Evolutionary conservation across 2,888 invertebrate species (phyloP).

Genomic region (Hanleya hanleyi): DNA sequence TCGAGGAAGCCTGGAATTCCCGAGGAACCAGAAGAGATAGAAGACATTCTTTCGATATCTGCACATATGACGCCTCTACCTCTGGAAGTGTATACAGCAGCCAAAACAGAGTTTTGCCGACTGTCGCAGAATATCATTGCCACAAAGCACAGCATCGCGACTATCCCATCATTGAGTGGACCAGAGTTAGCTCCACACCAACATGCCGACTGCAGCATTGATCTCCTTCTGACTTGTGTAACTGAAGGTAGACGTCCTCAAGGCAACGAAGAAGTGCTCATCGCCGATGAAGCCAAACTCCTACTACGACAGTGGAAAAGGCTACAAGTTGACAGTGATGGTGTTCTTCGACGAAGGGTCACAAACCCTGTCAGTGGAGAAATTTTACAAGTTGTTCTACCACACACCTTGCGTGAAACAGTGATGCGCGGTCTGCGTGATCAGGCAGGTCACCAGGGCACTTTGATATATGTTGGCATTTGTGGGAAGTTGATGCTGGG

Average conservation of each 20-base stretch:
- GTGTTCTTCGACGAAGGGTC: not conserved
- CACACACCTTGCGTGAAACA: not conserved
- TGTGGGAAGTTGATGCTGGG: no score
- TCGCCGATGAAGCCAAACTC: not conserved
- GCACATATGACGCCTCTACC: slow-evolving; percentile 2
- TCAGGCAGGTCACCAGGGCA: slow-evolving; percentile 14
- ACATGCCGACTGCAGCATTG: not conserved
- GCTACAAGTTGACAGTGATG: not conserved
- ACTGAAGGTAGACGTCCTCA: not conserved
- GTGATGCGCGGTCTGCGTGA: not conserved
- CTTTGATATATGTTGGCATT: no score
- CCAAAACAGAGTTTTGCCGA: no score
- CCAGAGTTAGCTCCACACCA: not conserved
- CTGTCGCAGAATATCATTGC: no score
- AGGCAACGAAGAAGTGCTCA: not conserved
- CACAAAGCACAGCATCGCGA: no score
- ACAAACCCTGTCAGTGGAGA: not conserved
- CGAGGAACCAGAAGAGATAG: not conserved
- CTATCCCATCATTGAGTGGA: not conserved
- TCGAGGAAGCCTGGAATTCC: slow-evolving; percentile 12
- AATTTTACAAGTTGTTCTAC: not conserved
- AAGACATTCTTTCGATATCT: not conserved
- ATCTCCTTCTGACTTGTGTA: not conserved
- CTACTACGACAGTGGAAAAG: slow-evolving; percentile 9
- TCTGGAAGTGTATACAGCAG: not conserved